Base-by-base conservation (phyloP, 2,888 invertebrate species). In the Poecilobothrus nobilitatus region DNA sequence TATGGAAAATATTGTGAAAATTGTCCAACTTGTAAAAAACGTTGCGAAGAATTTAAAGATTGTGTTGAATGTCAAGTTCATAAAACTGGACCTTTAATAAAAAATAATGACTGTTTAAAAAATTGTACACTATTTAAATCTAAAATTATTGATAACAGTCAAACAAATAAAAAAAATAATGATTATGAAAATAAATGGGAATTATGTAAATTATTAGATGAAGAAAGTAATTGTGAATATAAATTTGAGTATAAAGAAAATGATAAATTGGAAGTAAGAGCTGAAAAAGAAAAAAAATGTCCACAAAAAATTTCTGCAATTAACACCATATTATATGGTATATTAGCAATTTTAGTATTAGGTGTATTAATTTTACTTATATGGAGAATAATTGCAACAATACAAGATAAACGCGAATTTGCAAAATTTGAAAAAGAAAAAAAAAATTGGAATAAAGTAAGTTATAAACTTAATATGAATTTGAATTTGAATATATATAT, bases 391-490 rank as follows among this genome's bases (percentile, higher is more conserved):
- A 86, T 95, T 68, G 96, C 96, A 53, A 93, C 94, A 41, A 92
- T 97, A 74, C 95, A 95, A 79, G 97, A 97, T 82, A 84, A 94
- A 69, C 84, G 96, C 73, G 97, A 97, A 83, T 96, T 93, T 80
- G 96, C 96, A 64, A 90, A 90, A 78, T 97, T 97, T 83, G 94
- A 97, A 82, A 94, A 95, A 80, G 97, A 97, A 80, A 86, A 73
- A 90, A 92, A 87, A 92, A 92, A 89, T 95, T 96, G 72, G 92
- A 95, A 96, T 80, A 94, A 95, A 80, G 96, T 96, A 84, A 86
- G 85, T 81, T 68, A 65, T 37, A 37, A 12, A 37, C 9, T 5
- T 2, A 10, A 10, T 37, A 37, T 10, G 2, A 27, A 27, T n/a
- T 7, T 7, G 8, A 34, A 34, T 34, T 34, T 34, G n/a, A n/a